These are phyloP conservation scores for Pecten maximus DNA, from an alignment of 2,888 invertebrate species.

Conservation along the genomic window DNA sequence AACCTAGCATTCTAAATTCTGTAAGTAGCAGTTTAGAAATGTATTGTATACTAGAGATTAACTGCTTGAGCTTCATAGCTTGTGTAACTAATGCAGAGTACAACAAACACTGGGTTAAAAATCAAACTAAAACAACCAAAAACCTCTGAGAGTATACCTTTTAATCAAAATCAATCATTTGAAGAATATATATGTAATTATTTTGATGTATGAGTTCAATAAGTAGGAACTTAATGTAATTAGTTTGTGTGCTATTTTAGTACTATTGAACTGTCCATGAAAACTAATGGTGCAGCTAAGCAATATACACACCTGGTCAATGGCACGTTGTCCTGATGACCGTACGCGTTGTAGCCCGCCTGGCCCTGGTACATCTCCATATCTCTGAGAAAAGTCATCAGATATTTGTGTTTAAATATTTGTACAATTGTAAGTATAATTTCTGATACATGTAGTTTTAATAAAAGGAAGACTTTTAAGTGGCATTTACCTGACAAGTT, in stretches of 20 bases:
- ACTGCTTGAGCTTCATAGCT: background rate
- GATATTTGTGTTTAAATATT: background rate
- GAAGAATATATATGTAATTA: background rate
- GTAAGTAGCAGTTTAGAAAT: no score
- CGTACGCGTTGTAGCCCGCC: slow-evolving; percentile 45
- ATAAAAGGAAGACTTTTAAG: no score
- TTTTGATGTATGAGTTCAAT: background rate
- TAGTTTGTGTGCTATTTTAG: background rate
- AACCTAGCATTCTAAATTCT: background rate
- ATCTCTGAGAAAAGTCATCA: slow-evolving; percentile 43
- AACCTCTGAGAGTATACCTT: no score
- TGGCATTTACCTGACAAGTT: no score
- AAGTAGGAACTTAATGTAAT: background rate
- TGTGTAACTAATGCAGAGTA: background rate
- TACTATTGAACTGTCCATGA: background rate
- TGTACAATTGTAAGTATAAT: no score
- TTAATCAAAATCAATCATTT: background rate
- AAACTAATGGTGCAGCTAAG: background rate
- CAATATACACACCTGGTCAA: slow-evolving; percentile 65
- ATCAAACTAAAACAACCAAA: background rate
- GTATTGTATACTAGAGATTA: no score
- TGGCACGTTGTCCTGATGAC: slow-evolving; percentile 65
- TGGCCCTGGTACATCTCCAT: slow-evolving; percentile 53
- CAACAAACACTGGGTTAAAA: background rate
- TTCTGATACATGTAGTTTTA: no score